Percentiles rank a stretch among this genome's conserved stretches.
Conservation (phyloP, 2,797 vertebrate genomes). For the Fundulus diaphanus region DNA sequence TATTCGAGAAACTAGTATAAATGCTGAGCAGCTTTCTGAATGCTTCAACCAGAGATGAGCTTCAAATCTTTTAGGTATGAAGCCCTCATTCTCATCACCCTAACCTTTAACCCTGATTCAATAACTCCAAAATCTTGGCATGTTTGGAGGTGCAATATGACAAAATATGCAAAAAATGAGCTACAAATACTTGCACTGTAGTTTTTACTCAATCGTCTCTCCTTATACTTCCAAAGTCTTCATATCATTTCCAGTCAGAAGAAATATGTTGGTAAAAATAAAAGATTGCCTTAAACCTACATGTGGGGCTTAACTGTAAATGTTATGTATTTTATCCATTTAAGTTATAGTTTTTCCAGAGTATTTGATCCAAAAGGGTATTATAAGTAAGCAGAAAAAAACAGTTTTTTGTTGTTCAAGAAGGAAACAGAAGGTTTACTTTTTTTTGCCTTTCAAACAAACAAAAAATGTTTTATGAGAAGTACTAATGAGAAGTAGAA, state of each 20-base stretch:
- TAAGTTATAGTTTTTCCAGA: not conserved
- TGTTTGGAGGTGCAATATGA: not conserved
- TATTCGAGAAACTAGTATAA: too few species aligned
- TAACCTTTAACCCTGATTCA: not conserved
- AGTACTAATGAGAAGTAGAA: not conserved
- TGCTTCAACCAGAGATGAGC: not conserved
- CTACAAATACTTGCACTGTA: not conserved
- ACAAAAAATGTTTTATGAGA: not conserved
- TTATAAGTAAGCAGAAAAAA: not conserved
- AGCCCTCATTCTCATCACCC: not conserved
- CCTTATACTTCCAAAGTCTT: conserved; percentile 5
- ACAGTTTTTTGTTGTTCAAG: too few species aligned
- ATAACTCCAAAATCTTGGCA: not conserved
- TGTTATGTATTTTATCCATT: not conserved
- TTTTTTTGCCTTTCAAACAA: not conserved
- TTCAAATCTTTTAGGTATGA: not conserved
- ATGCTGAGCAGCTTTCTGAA: not conserved
- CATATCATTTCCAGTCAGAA: not conserved
- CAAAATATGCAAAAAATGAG: not conserved
- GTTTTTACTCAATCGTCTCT: conserved; percentile 37
- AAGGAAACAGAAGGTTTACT: not conserved
- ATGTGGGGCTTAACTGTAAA: not conserved
- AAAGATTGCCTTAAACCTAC: not conserved
- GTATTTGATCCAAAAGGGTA: not conserved
- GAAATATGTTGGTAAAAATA: not conserved